These are phyloP conservation scores for Poecilia latipinna DNA, from an alignment of 2,113 vertebrate species.

Conservation along the genomic window DNA sequence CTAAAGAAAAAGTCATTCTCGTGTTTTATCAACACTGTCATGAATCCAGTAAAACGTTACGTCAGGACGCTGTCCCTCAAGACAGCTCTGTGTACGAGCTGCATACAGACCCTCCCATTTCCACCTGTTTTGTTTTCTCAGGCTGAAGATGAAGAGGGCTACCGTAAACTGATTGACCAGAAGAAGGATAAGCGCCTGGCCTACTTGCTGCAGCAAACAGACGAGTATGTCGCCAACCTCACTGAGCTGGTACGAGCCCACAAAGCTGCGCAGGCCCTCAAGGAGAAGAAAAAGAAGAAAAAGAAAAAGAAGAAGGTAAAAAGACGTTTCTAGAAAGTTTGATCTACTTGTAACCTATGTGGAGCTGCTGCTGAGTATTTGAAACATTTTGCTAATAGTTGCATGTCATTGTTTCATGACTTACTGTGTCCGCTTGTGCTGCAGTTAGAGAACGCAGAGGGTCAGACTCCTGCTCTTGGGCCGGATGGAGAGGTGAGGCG, in stretches of 20 bases:
- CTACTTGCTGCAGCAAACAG: constrained; percentile 96
- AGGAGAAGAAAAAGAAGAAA: constrained; percentile 96
- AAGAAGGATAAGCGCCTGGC: constrained; percentile 98
- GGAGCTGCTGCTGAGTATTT: background rate
- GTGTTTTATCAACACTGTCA: too few relatives aligned
- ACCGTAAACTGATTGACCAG: constrained; percentile 97
- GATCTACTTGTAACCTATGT: background rate
- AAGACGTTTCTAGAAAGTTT: background rate
- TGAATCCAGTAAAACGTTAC: too few relatives aligned
- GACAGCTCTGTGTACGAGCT: too few relatives aligned
- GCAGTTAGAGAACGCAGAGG: constrained; percentile 88
- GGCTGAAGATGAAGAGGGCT: constrained; percentile 97
- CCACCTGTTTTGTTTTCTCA: constrained; percentile 34
- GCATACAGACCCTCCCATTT: background rate
- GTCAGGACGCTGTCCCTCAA: too few relatives aligned
- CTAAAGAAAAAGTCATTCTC: too few relatives aligned
- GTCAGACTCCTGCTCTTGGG: constrained; percentile 84
- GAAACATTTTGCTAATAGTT: background rate
- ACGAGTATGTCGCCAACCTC: constrained; percentile 97
- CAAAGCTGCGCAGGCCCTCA: constrained; percentile 94
- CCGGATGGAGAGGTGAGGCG: constrained; percentile 91
- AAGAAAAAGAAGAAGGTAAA: constrained; percentile 91
- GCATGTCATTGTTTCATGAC: background rate
- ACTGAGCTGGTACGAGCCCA: constrained; percentile 95
- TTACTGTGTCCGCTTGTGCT: constrained; percentile 35